Evolutionary conservation across 2,888 invertebrate genomes (phyloP).

Genomic region (Gryllus longicercus): DNA sequence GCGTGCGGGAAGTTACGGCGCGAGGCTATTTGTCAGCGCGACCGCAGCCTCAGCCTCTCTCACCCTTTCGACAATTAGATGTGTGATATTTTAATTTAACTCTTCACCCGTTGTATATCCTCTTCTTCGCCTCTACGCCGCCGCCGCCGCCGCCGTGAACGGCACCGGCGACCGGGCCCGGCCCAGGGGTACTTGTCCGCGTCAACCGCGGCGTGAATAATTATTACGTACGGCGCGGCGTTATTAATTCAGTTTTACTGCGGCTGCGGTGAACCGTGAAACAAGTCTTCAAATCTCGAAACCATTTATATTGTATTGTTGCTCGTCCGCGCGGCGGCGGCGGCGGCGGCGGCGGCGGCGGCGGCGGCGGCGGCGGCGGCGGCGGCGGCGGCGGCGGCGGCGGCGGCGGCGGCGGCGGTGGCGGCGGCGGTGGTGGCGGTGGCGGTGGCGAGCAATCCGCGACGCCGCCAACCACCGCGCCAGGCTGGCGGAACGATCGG

Average conservation of each 20-base stretch:
- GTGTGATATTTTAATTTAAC: conserved; percentile 1
- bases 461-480: neutral
- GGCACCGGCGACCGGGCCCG: neutral
- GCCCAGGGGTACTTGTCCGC: neutral
- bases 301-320: conserved; percentile 2
- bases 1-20: no score
- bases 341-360: neutral
- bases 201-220: conserved; percentile 1
- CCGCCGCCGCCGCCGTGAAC: neutral
- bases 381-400: neutral
- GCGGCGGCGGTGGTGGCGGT: neutral
- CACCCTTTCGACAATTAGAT: neutral
- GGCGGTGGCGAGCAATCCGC: neutral
- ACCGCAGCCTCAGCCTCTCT: neutral
- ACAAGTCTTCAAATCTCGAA: conserved; percentile 8
- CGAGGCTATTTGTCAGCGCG: no score
- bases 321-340: neutral
- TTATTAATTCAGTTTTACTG: conserved; percentile 17
- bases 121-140: neutral
- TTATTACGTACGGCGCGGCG: neutral
- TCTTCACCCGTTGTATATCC: neutral
- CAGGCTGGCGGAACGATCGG: neutral
- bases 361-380: no score
- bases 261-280: conserved; percentile 17
- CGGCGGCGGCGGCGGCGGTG: neutral